Evolutionary conservation across 2,888 invertebrate species (phyloP).

Genomic region (Apodemia mormo): DNA sequence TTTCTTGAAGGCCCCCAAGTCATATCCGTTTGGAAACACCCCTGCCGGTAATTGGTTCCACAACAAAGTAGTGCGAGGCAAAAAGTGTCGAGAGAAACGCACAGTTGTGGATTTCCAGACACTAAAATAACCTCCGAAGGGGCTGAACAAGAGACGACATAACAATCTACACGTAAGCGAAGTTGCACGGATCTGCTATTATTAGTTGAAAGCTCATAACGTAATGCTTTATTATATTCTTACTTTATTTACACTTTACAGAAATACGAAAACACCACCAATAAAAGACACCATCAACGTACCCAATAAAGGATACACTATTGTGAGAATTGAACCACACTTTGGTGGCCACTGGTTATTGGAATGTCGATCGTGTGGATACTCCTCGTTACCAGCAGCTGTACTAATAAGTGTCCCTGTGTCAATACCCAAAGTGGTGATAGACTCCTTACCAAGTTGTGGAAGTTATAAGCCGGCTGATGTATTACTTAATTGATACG

Average conservation of each 20-base stretch:
- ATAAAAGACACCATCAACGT: constrained; percentile 84
- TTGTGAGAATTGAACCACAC: constrained; percentile 77
- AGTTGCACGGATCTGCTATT: no score
- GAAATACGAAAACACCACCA: constrained; percentile 77
- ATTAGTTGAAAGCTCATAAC: no score
- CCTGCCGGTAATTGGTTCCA: no score
- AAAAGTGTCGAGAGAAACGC: no score
- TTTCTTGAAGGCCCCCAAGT: no score
- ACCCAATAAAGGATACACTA: constrained; percentile 83
- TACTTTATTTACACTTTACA: constrained; percentile 41
- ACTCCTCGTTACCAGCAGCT: constrained; percentile 66
- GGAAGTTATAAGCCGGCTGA: constrained; percentile 75
- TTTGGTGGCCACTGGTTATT: constrained; percentile 79
- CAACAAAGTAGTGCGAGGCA: no score
- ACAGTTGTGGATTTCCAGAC: no score
- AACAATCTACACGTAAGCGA: no score
- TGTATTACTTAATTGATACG: constrained; percentile 59
- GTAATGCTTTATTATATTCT: no score
- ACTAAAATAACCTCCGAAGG: no score
- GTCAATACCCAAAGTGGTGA: constrained; percentile 65
- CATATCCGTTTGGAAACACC: no score
- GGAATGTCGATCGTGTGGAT: constrained; percentile 68
- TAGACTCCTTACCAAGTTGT: constrained; percentile 73
- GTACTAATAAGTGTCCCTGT: constrained; percentile 71
- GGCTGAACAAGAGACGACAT: no score